Evolutionary conservation across 1,140 invertebrate genomes (phyloP).

Genomic region (Geopemphigus sp.): DNA sequence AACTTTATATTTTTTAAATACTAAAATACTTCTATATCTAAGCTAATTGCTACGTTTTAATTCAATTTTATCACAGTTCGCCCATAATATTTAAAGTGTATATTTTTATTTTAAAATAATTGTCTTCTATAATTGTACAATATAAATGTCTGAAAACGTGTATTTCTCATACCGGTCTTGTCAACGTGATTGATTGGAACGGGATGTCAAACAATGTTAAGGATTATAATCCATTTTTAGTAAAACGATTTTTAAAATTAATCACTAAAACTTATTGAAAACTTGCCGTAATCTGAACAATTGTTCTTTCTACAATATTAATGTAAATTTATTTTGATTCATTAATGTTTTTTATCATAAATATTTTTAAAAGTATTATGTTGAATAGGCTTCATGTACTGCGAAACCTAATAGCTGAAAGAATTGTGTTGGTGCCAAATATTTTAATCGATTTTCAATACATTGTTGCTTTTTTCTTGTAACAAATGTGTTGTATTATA

Average conservation of each 20-base stretch:
- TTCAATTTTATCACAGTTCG: too few relatives aligned
- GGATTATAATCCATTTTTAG: neutral
- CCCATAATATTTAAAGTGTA: too few relatives aligned
- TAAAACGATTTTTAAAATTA: neutral
- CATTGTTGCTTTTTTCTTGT: neutral
- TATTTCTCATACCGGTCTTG: neutral
- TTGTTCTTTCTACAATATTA: neutral
- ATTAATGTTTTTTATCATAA: neutral
- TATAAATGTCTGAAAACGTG: neutral
- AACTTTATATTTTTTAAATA: too few relatives aligned
- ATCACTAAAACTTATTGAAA: too few relatives aligned
- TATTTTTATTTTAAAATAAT: neutral
- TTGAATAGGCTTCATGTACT: neutral
- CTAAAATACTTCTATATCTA: too few relatives aligned
- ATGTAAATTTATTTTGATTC: neutral
- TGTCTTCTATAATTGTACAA: neutral
- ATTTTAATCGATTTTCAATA: conserved; percentile 1
- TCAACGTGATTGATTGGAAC: neutral
- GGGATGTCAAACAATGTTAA: neutral
- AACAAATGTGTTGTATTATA: neutral
- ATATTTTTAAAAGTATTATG: neutral
- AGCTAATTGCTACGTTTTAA: too few relatives aligned
- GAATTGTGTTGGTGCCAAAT: neutral
- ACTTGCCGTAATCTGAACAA: neutral
- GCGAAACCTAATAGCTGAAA: neutral